Evolutionary conservation across 2,113 vertebrate genomes (phyloP).

Genomic region (Rhea americana): DNA sequence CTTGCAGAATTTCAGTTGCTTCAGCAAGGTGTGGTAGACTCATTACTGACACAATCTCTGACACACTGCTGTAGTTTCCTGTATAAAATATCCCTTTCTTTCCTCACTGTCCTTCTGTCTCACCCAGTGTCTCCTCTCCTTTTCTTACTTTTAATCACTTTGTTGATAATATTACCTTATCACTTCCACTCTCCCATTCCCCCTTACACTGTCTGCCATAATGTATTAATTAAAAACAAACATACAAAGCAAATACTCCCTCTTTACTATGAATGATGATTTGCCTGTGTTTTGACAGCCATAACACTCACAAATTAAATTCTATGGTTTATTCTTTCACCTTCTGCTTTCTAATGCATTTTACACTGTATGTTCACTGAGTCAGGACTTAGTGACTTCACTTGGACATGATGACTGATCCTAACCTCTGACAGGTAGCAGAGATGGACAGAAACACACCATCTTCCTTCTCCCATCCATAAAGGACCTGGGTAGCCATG

Average conservation of each 20-base stretch:
- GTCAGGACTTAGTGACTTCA: neutral
- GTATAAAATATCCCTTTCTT: neutral
- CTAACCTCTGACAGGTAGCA: neutral
- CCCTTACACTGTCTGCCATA: neutral
- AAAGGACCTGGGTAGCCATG: neutral
- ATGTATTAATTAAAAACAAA: conserved; percentile 11
- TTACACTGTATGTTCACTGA: neutral
- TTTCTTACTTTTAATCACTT: neutral
- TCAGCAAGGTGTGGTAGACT: neutral
- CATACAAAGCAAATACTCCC: neutral
- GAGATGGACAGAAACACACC: neutral
- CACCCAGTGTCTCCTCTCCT: neutral
- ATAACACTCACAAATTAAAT: neutral
- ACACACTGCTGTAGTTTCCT: neutral
- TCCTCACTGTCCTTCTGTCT: fast-evolving
- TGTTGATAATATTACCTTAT: neutral
- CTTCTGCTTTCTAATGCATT: neutral
- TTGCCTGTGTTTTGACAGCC: neutral
- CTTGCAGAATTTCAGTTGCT: neutral
- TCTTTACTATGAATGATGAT: neutral
- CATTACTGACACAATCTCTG: neutral
- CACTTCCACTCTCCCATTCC: neutral
- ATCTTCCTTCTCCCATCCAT: neutral
- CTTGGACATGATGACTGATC: fast-evolving
- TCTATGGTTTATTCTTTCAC: neutral